Base-by-base conservation (phyloP, 2,797 vertebrate genomes). In the Momotus momota region DNA sequence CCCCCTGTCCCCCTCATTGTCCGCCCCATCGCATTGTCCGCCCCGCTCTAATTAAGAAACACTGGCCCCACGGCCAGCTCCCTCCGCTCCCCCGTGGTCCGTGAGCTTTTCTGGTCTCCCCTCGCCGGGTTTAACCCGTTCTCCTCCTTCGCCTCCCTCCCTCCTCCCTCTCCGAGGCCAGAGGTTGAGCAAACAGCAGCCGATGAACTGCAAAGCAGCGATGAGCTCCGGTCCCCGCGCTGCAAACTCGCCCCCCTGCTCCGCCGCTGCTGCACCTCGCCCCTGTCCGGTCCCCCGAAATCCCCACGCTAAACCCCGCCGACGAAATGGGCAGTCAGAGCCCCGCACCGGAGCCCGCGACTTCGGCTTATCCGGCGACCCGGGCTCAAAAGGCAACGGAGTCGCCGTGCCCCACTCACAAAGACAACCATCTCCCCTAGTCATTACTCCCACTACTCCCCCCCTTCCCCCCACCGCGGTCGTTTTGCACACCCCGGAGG, bases 31-130 rank as follows among this genome's bases (percentile, higher is more conserved):
- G 98, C 91, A 98, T 98, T 97, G 98, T 96, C 98, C 97, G 48
- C 77, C 78, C 64, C 16, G 25, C 96, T 98, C 98, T 98, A 98
- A 98, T 98, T 98, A 98, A 98, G 98, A 98, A 98, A 98, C 98
- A 93, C 98, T 98, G 97, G 89, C 97, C 94, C 93, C 96, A 97
- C 96, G 96, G 90, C 92, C 79, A 92, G 58, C 81, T 93, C 94
- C 88, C 80, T 83, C 70, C 80, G 3, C 72, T 64, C 74, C 3
- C 25, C 43, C 85, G 57, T 12, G 91, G 93, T 94, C 93, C 95
- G 92, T 81, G 91, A 58, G 75, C 96, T 93, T 94, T 93, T 83
- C 86, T 85, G 71, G 57, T 72, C 58, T 62, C 84, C 77, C 71
- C 78, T 81, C 45, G 60, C 70, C 43, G 48, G 13, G 41, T 55